Conservation (phyloP, 1,140 invertebrate species). For the roundworm (Caenorhabditis elegans) region WBcel235 BX284603.4:10794501-10795000, state of each 20-base stretch:
- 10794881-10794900: background rate
- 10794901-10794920: no score
- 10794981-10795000: background rate
- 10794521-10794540: background rate
- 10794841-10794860: background rate
- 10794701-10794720: no score
- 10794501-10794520: background rate
- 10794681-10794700: no score
- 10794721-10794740: no score
- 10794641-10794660: background rate
- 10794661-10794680: background rate
- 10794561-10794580: background rate
- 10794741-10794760: no score
- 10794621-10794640: background rate
- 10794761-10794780: no score
- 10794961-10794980: background rate
- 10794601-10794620: no score
- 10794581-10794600: background rate
- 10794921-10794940: no score
- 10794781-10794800: no score
- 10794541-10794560: background rate
- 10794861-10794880: background rate
- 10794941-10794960: no score
- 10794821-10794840: no score
- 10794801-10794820: no score